Base-by-base conservation (phyloP, 1,140 invertebrate genomes). In the Saccostrea glomerata region DNA sequence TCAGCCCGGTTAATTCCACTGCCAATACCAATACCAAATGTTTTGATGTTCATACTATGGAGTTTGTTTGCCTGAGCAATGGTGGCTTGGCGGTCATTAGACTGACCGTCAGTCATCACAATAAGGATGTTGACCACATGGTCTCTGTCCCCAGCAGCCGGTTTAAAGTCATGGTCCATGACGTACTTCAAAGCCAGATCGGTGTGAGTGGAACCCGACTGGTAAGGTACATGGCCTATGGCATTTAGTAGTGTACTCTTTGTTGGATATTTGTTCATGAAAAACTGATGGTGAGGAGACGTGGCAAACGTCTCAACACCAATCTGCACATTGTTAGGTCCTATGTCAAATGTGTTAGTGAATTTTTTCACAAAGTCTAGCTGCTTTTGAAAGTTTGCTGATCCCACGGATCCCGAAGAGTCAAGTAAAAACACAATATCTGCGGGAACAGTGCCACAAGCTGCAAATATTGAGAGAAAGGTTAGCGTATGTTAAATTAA, bases 401-500 rank as follows among this genome's bases (percentile, higher is more conserved):
- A 36, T 56, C 91, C 90, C 58, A 94, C 91, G 87, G 91, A 92
- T 23, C 92, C 92, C 0, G 93, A 94, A 4, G 92, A 88, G 82
- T 94, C 93, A 85, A 94, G 85, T 54, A 94, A 90, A 87, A 93
- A 94, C 40, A 92, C 90, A 40, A 94, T 92, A 88, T 94, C 93
- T 23, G 93, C 92, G 15, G 92, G 92, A n/a, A 93, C 88, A 12
- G 88, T 91, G 73, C 91, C 89, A 89, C 92, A 92, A n/a, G 84
- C 92, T 91, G 77, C 54, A 91, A 88, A 82, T 82, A 86, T 40
- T 56, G 36, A 83, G 47, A 84, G 4, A 56, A 55, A 47, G 5
- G 5, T 47, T 47, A 47, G 6, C 47, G 47, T 47, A 47, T 7
- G 2, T 47, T 6, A 47, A 47, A 47, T 47, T 0, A 47, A n/a